Percentiles rank a stretch among this genome's conserved stretches.
Conservation (phyloP, 2,888 invertebrate species). For the Apantesis nais region DNA sequence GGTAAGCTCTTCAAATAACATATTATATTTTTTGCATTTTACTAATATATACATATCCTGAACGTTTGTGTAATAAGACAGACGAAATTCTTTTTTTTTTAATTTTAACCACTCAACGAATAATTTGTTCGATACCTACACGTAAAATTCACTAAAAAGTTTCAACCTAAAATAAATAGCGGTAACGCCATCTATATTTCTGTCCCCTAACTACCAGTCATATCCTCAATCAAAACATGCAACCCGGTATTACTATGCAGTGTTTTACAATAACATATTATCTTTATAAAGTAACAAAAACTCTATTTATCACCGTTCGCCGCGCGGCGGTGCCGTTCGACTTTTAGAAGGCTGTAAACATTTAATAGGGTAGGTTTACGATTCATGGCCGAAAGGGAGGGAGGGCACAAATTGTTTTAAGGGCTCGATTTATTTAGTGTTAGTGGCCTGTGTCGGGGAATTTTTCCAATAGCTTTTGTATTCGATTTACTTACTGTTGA, state of each 20-base stretch:
- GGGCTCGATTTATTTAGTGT: constrained; percentile 41
- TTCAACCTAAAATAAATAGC: not conserved
- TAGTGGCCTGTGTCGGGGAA: constrained; percentile 25
- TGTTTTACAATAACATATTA: constrained; percentile 28
- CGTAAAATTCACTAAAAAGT: not conserved
- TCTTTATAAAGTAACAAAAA: constrained; percentile 54
- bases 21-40: not conserved
- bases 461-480: constrained; percentile 18
- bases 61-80: not conserved
- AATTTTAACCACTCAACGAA: not conserved
- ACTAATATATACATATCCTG: not conserved
- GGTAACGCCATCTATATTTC: constrained; percentile 13
- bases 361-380: constrained; percentile 78
- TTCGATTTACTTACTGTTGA: constrained; percentile 4
- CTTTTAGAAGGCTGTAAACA: constrained; percentile 72
- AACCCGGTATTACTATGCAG: constrained; percentile 11
- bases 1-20: not conserved
- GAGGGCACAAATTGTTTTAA: constrained; percentile 54
- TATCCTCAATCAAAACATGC: constrained; percentile 11
- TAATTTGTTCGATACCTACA: too few species aligned
- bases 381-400: constrained; percentile 38
- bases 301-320: constrained; percentile 51
- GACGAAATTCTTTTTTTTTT: not conserved
- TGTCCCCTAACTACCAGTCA: not conserved
- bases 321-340: constrained; percentile 50